Percentiles rank a stretch among this genome's conserved stretches.
These are phyloP conservation scores for Galerucella calmariensis DNA, from an alignment of 2,888 invertebrate genomes.

Conservation along the genomic window DNA sequence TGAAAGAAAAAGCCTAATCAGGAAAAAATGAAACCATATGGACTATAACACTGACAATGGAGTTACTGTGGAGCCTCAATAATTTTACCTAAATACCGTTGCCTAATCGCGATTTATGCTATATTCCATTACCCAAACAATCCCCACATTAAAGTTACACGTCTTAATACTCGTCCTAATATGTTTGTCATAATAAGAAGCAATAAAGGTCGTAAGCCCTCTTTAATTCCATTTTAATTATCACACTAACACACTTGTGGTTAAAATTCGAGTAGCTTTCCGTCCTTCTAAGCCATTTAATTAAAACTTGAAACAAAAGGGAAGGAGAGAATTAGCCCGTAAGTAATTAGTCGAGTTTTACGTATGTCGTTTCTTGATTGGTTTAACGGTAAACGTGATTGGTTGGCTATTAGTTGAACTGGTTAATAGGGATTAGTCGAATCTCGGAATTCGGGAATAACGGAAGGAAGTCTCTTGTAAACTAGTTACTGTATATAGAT, in stretches of 20 bases:
- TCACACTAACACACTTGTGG: slow-evolving; percentile 39
- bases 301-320: slow-evolving; percentile 43
- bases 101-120: background rate
- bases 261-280: slow-evolving; percentile 37
- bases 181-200: slow-evolving; percentile 23
- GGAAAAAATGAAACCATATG: too few relatives aligned
- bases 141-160: slow-evolving; percentile 7
- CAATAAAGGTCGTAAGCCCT: slow-evolving; percentile 27
- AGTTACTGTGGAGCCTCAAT: too few relatives aligned
- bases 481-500: slow-evolving; percentile 36
- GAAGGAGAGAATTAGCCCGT: slow-evolving; percentile 37
- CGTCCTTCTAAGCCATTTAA: slow-evolving; percentile 39
- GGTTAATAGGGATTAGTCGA: slow-evolving; percentile 42
- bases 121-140: background rate
- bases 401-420: slow-evolving; percentile 43
- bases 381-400: slow-evolving; percentile 44
- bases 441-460: slow-evolving; percentile 37
- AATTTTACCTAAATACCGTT: background rate
- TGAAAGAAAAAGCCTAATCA: too few relatives aligned
- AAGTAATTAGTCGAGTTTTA: slow-evolving; percentile 44
- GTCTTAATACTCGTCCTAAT: slow-evolving; percentile 16
- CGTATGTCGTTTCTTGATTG: slow-evolving; percentile 45
- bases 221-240: slow-evolving; percentile 36
- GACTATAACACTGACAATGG: too few relatives aligned
- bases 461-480: slow-evolving; percentile 38